Evolutionary conservation across 1,140 invertebrate species (phyloP), one percentile per base, ranked within the genome.

Genomic region (Trachelipus rathkii): DNA sequence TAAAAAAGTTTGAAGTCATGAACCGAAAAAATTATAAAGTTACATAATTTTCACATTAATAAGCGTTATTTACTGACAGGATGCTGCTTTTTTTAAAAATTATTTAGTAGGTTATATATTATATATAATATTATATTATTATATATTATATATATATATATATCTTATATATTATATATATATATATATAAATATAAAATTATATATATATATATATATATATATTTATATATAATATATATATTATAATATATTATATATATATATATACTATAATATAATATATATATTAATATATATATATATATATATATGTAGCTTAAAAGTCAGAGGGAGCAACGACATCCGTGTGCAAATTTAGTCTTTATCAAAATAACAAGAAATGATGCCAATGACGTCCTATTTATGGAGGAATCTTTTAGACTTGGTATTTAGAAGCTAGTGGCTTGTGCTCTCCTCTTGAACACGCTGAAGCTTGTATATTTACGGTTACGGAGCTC

Each of bases 331-430:
- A 23, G 92, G 92, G 75, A 89, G 89, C 79, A 93, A 94, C 94
- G 69, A 88, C 91, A 7, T 91, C 91, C n/a, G 91, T 92, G 44
- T 93, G 92, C 83, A 94, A 94, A 85, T 83, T 95, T n/a, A 15
- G 89, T 94, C 13, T 94, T 94, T n/a, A n/a, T n/a, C 84, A 94
- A 93, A 88, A 90, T 95, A 71, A 91, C 92, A 7, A 89, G 91
- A 68, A 90, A 90, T 83, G 92, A 93, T 82, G 89, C 90, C 83
- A 93, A 94, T 84, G 93, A 95, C 82, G 83, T 88, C 68, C 86
- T 91, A 74, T 94, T 95, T 84, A 85, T 90, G 76, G 87, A 89
- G n/a, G 89, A 90, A 85, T 84, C 72, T 85, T n/a, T n/a, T 82
- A 90, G 91, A 92, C 81, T 82, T 92, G 67, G 87, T 92, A 77